Percentiles rank a stretch among this genome's conserved stretches.
These are phyloP conservation scores for Onychomys torridus DNA, from an alignment of 2,797 vertebrate genomes.

Conservation along the genomic window DNA sequence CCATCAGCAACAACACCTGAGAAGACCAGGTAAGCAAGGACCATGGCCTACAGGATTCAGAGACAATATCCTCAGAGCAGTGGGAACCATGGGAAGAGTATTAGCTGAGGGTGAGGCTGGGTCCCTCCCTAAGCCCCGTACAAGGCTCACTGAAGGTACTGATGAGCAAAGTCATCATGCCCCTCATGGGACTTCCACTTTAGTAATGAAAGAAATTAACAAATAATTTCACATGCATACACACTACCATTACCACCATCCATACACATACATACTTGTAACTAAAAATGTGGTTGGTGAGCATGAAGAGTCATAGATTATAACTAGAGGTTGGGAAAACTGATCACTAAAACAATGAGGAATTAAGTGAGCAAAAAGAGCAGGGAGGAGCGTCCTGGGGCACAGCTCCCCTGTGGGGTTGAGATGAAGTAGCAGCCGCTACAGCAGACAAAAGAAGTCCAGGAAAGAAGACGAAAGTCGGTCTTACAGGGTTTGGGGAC, in stretches of 20 bases:
- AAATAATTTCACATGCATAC: background rate
- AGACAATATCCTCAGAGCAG: too few species aligned
- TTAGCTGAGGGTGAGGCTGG: too few species aligned
- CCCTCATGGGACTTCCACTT: background rate
- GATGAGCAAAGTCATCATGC: background rate
- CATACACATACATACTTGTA: background rate
- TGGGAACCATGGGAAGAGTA: background rate
- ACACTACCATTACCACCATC: background rate
- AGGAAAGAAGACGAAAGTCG: rapidly evolving
- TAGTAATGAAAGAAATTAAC: background rate
- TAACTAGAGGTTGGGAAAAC: background rate
- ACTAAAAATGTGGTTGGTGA: background rate
- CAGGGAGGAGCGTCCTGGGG: rapidly evolving
- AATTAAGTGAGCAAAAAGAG: background rate
- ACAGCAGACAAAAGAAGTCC: background rate
- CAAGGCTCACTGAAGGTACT: background rate
- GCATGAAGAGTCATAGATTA: background rate
- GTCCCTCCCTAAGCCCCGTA: background rate
- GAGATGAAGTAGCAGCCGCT: background rate
- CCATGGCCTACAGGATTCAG: too few species aligned
- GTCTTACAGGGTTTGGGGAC: too few species aligned
- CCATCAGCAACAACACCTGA: background rate
- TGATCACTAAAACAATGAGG: background rate
- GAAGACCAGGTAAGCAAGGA: background rate
- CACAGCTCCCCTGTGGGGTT: background rate